Evolutionary conservation across 2,113 vertebrate species (phyloP), one percentile per base, ranked within the genome.

Genomic region (Pseudorasbora parva): DNA sequence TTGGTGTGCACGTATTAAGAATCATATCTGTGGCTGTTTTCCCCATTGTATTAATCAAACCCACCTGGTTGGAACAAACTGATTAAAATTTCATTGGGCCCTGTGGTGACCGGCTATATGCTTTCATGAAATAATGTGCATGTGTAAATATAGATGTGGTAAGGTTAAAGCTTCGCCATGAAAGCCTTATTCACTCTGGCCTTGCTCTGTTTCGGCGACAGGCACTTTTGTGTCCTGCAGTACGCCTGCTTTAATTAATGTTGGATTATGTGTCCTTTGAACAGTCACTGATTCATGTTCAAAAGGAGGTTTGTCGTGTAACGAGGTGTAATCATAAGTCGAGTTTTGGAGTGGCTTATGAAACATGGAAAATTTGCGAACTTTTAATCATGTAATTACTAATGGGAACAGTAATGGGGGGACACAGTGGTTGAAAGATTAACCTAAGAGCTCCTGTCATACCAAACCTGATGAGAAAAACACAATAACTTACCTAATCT

Each of bases 21-120:
- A 47, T 82, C 74, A 84, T 71, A 82, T 85, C 83, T 85, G 74
- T 41, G 78, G 37, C 80, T 30, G 80, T 82, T 77, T 78, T 21
- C 41, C 41, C 12, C 81, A 4, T 69, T 84, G 71, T 75, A 85
- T 87, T 87, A 60, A 85, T 87, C 83, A 87, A 84, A 83, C n/a
- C 66, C 23, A 83, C 68, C 80, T 49, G 79, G 57, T 76, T 79
- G 86, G 66, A 84, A 83, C 64, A 66, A 82, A 60, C 83, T 87
- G 86, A 87, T 87, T 87, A 87, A 87, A 87, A 82, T 87, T 87
- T 85, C 75, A 87, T 87, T 45, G 78, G 75, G 69, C 75, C 86
- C 78, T 45, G 86, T 85, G 86, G 83, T 85, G 86, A 82, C 80
- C 73, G 60, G 73, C 57, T 77, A 62, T 79, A 49, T 57, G 74